Base-by-base conservation (phyloP, 2,113 vertebrate species). In the Arothron firmamentum region DNA sequence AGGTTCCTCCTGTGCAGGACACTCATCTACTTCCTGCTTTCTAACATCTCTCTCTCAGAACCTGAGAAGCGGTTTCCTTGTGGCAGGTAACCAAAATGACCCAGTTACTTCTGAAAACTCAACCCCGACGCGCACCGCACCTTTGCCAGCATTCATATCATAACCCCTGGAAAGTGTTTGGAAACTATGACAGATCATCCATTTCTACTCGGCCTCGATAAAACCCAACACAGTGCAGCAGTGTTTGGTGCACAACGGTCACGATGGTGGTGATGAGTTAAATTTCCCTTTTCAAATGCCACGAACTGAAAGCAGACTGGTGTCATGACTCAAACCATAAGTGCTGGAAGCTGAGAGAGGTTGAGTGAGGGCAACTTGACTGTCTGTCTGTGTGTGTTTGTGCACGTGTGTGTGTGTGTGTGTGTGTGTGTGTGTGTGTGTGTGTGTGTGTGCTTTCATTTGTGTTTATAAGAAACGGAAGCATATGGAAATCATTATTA, bases 401-500 rank as follows among this genome's bases (percentile, higher is more conserved):
- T 38, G 34, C 12, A 1, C 3, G 10, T 9, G 34, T 1, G 9
- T 3, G 34, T 38, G 34, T 38, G 34, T 38, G 9, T 38, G 8
- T 38, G 25, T 28, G 28, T 5, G 28, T 31, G 28, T 6, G 28
- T 31, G 28, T 31, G 28, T 31, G 21, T 23, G 28, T 5, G 28
- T 31, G 28, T 6, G 5, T 28, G 9, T 38, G 59, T 34, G 56
- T 62, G 75, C 72, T 31, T 74, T 21, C 28, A 54, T 67, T 72
- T 82, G 65, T 59, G 70, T 72, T 64, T 47, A 18, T 55, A 55
- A 70, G 57, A 82, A 87, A 85, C 56, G 49, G 88, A 83, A 89
- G 58, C 89, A 88, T 80, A 74, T 89, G 88, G 88, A 88, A 89
- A 72, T 78, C 74, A 88, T 90, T 89, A 87, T 41, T 65, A 71